These are phyloP conservation scores for Crax fasciolata DNA, from an alignment of 2,797 vertebrate genomes.

Conservation along the genomic window DNA sequence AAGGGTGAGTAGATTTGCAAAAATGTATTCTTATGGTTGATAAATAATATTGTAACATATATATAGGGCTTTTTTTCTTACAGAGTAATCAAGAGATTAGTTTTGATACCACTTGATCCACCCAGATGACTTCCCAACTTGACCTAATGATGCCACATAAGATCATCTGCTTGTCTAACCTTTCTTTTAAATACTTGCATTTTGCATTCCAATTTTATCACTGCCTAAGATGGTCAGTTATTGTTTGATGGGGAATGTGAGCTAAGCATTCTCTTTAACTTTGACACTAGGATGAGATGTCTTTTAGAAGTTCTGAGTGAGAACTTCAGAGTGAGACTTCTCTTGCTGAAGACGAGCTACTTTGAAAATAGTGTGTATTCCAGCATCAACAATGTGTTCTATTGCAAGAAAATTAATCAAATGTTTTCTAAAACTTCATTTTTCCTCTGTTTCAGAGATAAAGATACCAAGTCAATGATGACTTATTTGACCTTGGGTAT, in stretches of 20 bases:
- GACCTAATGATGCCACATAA: neutral
- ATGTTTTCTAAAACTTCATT: neutral
- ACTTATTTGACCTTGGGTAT: constrained; percentile 78
- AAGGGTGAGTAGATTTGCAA: constrained; percentile 78
- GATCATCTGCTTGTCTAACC: neutral
- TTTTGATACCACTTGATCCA: neutral
- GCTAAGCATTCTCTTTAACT: neutral
- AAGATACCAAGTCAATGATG: constrained; percentile 68
- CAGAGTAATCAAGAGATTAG: neutral
- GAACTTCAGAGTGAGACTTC: neutral
- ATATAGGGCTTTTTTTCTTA: neutral
- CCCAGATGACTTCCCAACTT: neutral
- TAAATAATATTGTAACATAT: neutral
- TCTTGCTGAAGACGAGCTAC: neutral
- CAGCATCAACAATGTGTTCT: neutral
- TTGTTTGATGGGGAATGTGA: neutral
- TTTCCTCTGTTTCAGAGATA: constrained; percentile 57
- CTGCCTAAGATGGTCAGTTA: neutral
- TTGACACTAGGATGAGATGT: neutral
- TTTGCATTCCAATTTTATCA: neutral
- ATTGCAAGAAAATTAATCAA: neutral
- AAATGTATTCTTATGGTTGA: neutral
- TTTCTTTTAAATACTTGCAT: neutral
- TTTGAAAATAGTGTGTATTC: neutral
- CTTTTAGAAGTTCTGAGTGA: neutral